Percentiles rank a stretch among this genome's conserved stretches.
Evolutionary conservation across 2,113 vertebrate genomes (phyloP).

Genomic region (Prunella himalayana): DNA sequence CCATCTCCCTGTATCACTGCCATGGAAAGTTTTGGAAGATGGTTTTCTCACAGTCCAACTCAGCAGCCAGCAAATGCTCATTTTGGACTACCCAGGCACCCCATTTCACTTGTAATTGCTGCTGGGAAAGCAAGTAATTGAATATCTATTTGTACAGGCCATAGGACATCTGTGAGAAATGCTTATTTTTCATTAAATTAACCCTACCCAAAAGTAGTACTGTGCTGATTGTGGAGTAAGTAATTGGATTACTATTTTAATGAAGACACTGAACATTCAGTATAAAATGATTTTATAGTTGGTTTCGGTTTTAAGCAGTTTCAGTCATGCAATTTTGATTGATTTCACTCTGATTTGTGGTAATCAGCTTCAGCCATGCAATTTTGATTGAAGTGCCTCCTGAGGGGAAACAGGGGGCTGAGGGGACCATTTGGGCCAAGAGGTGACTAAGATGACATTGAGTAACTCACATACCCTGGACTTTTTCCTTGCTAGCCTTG

Average conservation of each 20-base stretch:
- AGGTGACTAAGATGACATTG: not conserved
- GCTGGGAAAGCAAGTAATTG: not conserved
- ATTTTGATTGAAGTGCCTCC: not conserved
- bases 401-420: not conserved
- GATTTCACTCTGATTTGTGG: not conserved
- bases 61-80: not conserved
- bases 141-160: not conserved
- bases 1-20: not conserved
- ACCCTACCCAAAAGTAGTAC: not conserved
- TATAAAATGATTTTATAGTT: not conserved
- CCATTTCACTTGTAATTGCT: not conserved
- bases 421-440: not conserved
- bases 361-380: not conserved
- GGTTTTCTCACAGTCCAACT: constrained; percentile 67
- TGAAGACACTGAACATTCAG: not conserved
- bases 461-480: not conserved
- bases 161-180: not conserved
- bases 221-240: not conserved
- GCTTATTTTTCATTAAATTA: not conserved
- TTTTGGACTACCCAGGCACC: not conserved
- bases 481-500: not conserved
- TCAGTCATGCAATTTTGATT: not conserved
- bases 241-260: not conserved
- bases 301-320: not conserved
- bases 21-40: constrained; percentile 28